Evolutionary conservation across 2,888 invertebrate genomes (phyloP).

Genomic region (Brachyopa scutellaris): DNA sequence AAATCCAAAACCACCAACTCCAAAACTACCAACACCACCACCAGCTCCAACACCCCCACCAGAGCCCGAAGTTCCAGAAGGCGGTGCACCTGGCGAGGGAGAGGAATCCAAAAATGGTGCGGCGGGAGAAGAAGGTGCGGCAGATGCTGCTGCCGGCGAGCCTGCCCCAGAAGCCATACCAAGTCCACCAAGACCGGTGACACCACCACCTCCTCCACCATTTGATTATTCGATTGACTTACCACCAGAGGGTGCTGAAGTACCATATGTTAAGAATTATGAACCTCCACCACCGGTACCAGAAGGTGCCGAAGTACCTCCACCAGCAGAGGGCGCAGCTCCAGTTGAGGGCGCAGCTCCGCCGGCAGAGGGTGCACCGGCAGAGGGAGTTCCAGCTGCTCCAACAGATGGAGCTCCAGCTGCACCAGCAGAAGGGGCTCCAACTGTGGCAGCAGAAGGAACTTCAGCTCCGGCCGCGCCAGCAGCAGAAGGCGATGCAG

Average conservation of each 20-base stretch:
- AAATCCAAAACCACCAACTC: conserved; percentile 82
- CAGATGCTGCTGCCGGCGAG: conserved; percentile 74
- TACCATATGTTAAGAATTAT: conserved; percentile 81
- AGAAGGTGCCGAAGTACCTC: conserved; percentile 77
- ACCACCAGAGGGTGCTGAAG: conserved; percentile 82
- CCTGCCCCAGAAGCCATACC: conserved; percentile 74
- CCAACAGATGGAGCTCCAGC: conserved; percentile 75
- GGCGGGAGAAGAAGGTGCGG: conserved; percentile 76
- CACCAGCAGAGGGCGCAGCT: conserved; percentile 75
- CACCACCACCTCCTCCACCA: conserved; percentile 82
- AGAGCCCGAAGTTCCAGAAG: conserved; percentile 79
- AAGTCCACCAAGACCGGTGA: conserved; percentile 79
- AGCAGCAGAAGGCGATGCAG: conserved; percentile 74
- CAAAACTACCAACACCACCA: conserved; percentile 79
- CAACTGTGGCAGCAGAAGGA: conserved; percentile 77
- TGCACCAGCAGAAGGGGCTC: conserved; percentile 77
- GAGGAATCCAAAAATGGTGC: conserved; percentile 75
- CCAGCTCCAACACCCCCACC: conserved; percentile 80
- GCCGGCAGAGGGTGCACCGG: conserved; percentile 76
- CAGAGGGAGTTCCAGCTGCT: conserved; percentile 73
- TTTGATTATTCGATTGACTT: conserved; percentile 81
- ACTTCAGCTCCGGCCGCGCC: conserved; percentile 74
- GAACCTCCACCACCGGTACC: conserved; percentile 81
- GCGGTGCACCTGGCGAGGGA: conserved; percentile 76
- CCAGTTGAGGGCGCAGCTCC: conserved; percentile 78